Percentiles rank a stretch among this genome's conserved stretches.
Conservation (phyloP, 2,113 vertebrate genomes). For the Nematolebias whitei region DNA sequence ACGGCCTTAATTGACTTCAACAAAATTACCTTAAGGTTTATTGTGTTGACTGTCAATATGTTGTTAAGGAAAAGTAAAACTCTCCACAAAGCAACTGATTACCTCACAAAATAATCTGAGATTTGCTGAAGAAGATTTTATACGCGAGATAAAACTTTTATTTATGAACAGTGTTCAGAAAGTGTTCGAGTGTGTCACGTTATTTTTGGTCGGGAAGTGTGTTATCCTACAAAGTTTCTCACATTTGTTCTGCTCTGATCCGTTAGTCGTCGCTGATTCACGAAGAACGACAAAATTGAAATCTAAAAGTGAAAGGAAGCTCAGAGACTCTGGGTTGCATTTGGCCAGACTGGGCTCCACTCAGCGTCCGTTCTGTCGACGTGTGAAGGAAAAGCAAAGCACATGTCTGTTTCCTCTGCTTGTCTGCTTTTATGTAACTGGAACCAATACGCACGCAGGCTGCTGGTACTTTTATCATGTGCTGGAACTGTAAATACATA, state of each 20-base stretch:
- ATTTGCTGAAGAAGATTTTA: too few species aligned
- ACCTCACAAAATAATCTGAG: too few species aligned
- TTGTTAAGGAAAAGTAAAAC: not conserved
- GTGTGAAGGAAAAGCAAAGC: conserved; percentile 17
- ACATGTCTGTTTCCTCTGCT: not conserved
- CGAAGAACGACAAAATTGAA: conserved; percentile 20
- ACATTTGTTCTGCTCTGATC: conserved; percentile 19
- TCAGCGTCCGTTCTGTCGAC: conserved; percentile 22
- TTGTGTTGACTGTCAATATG: not conserved
- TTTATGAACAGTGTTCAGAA: too few species aligned
- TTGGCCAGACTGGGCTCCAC: conserved; percentile 31
- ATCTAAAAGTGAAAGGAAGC: conserved; percentile 21
- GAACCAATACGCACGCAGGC: not conserved
- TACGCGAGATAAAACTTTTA: too few species aligned
- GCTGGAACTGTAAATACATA: conserved; percentile 7
- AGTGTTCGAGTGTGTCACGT: not conserved
- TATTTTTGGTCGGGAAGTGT: not conserved
- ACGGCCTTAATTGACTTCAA: not conserved
- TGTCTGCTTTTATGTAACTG: conserved; percentile 2
- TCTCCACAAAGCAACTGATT: too few species aligned
- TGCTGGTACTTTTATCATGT: not conserved
- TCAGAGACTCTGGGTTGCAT: conserved; percentile 19
- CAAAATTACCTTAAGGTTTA: not conserved
- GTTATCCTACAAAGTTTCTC: conserved; percentile 9
- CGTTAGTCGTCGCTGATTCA: conserved; percentile 23